phyloP scores from a whole-genome alignment of 2,888 invertebrate genomes.

The Cheilosia variabilis region DNA sequence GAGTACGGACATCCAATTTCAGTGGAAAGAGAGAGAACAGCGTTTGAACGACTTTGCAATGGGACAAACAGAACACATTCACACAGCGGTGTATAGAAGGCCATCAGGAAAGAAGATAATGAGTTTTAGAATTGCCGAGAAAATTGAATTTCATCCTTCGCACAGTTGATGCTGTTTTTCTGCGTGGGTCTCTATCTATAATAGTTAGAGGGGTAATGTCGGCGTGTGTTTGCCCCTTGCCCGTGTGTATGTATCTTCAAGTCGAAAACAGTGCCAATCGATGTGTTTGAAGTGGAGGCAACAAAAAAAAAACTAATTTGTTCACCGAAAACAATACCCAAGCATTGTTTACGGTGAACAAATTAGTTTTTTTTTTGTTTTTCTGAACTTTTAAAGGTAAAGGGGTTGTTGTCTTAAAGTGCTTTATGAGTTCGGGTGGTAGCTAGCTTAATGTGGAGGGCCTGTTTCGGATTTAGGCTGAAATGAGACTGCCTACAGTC shows the following conservation, averaged over 20 bases:
- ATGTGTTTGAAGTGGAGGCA: slow-evolving; percentile 34
- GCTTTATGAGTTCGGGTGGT: too few species aligned
- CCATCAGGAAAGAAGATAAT: slow-evolving; percentile 47
- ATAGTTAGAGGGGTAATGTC: not conserved
- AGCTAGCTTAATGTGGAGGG: too few species aligned
- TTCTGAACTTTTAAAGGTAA: not conserved
- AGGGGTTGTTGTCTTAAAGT: slow-evolving; percentile 20
- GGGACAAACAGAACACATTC: slow-evolving; percentile 50
- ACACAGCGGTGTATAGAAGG: slow-evolving; percentile 15
- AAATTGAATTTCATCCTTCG: slow-evolving; percentile 69
- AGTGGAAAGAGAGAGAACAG: slow-evolving; percentile 37
- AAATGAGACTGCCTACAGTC: too few species aligned
- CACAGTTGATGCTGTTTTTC: slow-evolving; percentile 31
- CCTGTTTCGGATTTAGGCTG: too few species aligned
- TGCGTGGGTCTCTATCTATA: slow-evolving; percentile 18
- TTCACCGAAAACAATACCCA: too few species aligned
- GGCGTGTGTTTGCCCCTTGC: slow-evolving; percentile 10
- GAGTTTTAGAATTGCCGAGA: slow-evolving; percentile 71
- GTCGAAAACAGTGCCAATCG: slow-evolving; percentile 20
- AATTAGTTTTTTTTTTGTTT: slow-evolving; percentile 44
- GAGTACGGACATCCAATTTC: slow-evolving; percentile 46
- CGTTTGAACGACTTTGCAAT: slow-evolving; percentile 58
- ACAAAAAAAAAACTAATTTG: too few species aligned
- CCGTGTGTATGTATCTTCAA: not conserved
- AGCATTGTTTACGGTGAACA: slow-evolving; percentile 43